Evolutionary conservation across 2,797 vertebrate genomes (phyloP), one percentile per base, ranked within the genome.

Genomic region (Pipistrellus pygmaeus): DNA sequence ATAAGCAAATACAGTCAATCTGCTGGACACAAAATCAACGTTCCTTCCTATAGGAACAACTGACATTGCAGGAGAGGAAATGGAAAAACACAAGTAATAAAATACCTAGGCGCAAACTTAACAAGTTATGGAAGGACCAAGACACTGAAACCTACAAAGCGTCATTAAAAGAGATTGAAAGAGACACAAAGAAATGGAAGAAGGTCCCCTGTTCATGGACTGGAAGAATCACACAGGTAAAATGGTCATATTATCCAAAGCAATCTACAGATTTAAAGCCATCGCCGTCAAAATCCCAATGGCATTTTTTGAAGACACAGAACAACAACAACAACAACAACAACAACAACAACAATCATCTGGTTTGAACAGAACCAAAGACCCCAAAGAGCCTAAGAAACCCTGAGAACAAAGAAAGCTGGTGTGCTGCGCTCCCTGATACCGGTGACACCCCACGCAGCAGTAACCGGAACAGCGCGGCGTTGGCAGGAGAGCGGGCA

Each of bases 401-500:
- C 12, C 27, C 44, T 51, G 15, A n/a, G 44, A 4, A 32, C 8
- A 11, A 21, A 20, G 21, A 20, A n/a, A 48, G 27, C 44, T 3
- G 18, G 44, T 6, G 44, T 6, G 15, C 17, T 30, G 6, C 17
- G 5, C 27, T 17, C 15, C 15, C 27, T 20, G 72, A n/a, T 30
- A 11, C 44, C 48, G 6, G n/a, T 7, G 0, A 20, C 6, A 10
- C 72, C 17, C 2, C 27, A 12, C 6, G 17, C 3, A 9, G n/a
- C 14, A 5, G 10, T 3, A 1, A 30, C 11, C 27, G 3, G 48
- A 48, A n/a, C 30, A 12, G 44, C 44, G 2, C 1, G 44, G 72
- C 0, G 2, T 2, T 3, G 14, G 44, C 44, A 20, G 30, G n/a
- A 4, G 5, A 5, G 4, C 17, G 17, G 72, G 44, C 17, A 1